Evolutionary conservation across 2,113 vertebrate genomes (phyloP), one percentile per base, ranked within the genome.

Genomic region (Melozone crissalis): DNA sequence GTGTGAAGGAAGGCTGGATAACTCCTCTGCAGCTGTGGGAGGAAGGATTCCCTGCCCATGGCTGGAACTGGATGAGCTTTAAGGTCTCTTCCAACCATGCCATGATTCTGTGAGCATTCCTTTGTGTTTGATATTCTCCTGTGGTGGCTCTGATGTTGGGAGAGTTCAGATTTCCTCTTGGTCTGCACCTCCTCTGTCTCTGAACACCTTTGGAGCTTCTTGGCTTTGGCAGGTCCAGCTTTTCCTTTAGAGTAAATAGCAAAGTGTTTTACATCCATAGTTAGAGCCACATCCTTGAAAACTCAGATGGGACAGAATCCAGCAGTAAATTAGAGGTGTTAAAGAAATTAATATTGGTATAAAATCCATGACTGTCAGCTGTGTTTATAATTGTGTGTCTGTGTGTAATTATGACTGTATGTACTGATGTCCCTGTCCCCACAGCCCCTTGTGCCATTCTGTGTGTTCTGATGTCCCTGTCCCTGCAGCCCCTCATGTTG

Each of bases 1-100:
- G 16, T 2, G 0, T 1, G 0, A 51, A 55, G 44, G 0, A 51
- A 55, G 44, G 62, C 26, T 33, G 8, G 49, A 3, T 27, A 63
- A 26, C 24, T 46, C 2, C 18, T 31, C 37, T 30, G 0, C n/a
- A 65, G 41, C 8, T 31, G 20, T 7, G 44, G n/a, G 22, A 54
- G 31, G 16, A 31, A 43, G 30, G 39, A 21, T 15, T 62, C n/a
- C 39, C n/a, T 76, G 12, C 26, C n/a, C 15, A 9, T 62, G 41
- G 17, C 47, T 83, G 79, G 55, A 35, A 69, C 41, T 69, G 55
- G 30, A 13, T 31, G 55, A 69, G 21, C 31, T 76, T 76, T 68
- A 75, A 19, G n/a, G 16, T 61, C 39, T 39, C n/a, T 26, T 41
- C 55, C 54, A 68, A 21, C 69, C 20, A 10, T 12, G 8, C 39